phyloP scores from a whole-genome alignment of 2,113 vertebrate species.

The Pituophis catenifer region DNA sequence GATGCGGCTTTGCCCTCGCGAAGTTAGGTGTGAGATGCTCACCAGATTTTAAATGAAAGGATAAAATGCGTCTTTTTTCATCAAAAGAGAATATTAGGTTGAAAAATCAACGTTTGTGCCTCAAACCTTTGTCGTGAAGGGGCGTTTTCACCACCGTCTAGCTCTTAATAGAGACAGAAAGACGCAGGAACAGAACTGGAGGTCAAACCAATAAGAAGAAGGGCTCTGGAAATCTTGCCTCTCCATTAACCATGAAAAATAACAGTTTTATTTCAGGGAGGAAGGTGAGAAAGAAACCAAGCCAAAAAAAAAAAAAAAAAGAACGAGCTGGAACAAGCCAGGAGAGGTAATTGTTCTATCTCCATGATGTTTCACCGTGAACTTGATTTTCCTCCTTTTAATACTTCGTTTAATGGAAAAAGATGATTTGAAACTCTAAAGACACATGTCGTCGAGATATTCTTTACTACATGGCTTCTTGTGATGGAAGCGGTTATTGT shows the following conservation, averaged over 20 bases:
- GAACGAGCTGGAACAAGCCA: neutral
- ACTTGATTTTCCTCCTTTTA: neutral
- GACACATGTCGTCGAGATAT: neutral
- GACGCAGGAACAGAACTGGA: neutral
- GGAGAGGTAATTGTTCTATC: neutral
- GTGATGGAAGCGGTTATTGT: neutral
- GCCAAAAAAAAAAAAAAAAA: neutral
- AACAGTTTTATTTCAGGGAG: constrained; percentile 4
- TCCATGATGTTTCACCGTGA: neutral
- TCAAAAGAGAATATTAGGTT: neutral
- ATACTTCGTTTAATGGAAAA: neutral
- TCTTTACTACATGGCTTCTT: no score
- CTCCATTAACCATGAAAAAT: constrained; percentile 25
- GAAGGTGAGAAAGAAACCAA: neutral
- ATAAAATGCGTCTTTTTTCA: neutral
- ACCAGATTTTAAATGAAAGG: neutral
- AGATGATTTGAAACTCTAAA: neutral
- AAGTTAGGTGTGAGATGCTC: neutral
- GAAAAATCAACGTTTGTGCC: constrained; percentile 20
- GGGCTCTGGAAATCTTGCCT: constrained; percentile 14
- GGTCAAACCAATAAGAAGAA: constrained; percentile 15
- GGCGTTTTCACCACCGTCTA: constrained; percentile 25
- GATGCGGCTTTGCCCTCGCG: neutral
- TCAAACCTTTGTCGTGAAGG: neutral
- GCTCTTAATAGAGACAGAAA: constrained; percentile 6